Evolutionary conservation across 2,888 invertebrate species (phyloP), one percentile per base, ranked within the genome.

Genomic region (Latheticus oryzae): DNA sequence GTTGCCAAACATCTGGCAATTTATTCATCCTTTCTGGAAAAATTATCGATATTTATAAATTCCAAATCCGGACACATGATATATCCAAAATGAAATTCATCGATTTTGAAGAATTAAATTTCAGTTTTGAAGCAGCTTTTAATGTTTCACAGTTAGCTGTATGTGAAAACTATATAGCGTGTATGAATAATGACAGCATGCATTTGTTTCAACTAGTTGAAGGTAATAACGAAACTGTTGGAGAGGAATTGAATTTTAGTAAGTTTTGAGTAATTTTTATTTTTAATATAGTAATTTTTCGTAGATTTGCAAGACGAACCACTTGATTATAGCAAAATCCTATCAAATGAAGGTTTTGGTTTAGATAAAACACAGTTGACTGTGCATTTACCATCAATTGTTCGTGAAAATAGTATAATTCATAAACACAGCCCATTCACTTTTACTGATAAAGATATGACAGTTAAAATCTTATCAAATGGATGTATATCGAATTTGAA

Each of bases 121-220:
- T 89, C 69, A 82, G 84, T 32, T 77, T 91, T 1, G 85, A 86
- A 64, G 77, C 89, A 38, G 82, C 84, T 52, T 89, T 90, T 72
- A 71, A 79, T 9, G 87, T 88, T 2, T 74, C 78, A 1, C 80
- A 83, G 51, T 77, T 90, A 37, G 80, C 82, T 21, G 77, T 90
- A 33, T 83, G 85, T 19, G 90, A 90, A 71, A 88, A 90, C 75
- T 86, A 87, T 56, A 79, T 90, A 12, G 84, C 85, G 0, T 84
- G 85, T 55, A 81, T 85, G 74, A 86, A 85, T 63, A 78, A 80
- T 43, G 82, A 84, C 19, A 83, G 82, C 66, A 82, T 87, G 50
- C 85, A 86, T 63, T 82, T 88, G n/a, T 86, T 88, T 66, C 82
- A 83, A 70, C 79, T 86, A 35, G 69, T 63, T 28, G 63, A 62